Evolutionary conservation across 1,140 invertebrate species (phyloP).

Genomic region (Drosophila kohkoa): DNA sequence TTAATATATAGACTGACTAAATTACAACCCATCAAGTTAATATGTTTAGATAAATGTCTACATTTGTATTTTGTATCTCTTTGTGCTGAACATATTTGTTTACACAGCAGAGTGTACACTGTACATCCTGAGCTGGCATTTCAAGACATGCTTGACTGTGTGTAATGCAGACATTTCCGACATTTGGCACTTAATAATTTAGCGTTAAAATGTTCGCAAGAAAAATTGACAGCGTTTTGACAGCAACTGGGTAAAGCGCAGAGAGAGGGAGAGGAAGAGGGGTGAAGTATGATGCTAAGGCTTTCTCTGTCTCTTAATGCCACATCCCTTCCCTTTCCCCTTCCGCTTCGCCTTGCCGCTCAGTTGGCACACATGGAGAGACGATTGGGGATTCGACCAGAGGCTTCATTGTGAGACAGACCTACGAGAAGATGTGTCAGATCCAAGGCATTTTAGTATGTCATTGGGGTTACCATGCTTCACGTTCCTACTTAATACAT

Average conservation of each 20-base stretch:
- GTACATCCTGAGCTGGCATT: not conserved
- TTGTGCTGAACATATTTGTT: not conserved
- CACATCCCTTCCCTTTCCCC: not conserved
- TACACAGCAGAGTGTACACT: not conserved
- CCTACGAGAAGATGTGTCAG: constrained; percentile 36
- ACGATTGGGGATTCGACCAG: constrained; percentile 21
- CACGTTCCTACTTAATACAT: constrained; percentile 50
- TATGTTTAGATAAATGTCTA: not conserved
- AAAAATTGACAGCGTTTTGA: constrained; percentile 62
- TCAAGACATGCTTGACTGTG: constrained; percentile 14
- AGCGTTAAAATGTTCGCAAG: constrained; percentile 54
- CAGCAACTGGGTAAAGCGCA: constrained; percentile 23
- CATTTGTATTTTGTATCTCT: not conserved
- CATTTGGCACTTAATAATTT: constrained; percentile 61
- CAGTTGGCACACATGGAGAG: not conserved
- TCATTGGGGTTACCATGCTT: constrained; percentile 53
- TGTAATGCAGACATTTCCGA: constrained; percentile 52
- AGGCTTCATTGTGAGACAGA: constrained; percentile 43
- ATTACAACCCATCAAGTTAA: not conserved
- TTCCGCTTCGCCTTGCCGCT: too few relatives aligned
- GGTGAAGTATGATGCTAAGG: constrained; percentile 14
- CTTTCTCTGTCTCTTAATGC: constrained; percentile 25
- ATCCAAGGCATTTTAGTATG: constrained; percentile 51
- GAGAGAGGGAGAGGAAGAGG: not conserved
- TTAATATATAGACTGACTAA: too few relatives aligned